Evolutionary conservation across 2,113 vertebrate species (phyloP).

Genomic region (Boleophthalmus pectinirostris): DNA sequence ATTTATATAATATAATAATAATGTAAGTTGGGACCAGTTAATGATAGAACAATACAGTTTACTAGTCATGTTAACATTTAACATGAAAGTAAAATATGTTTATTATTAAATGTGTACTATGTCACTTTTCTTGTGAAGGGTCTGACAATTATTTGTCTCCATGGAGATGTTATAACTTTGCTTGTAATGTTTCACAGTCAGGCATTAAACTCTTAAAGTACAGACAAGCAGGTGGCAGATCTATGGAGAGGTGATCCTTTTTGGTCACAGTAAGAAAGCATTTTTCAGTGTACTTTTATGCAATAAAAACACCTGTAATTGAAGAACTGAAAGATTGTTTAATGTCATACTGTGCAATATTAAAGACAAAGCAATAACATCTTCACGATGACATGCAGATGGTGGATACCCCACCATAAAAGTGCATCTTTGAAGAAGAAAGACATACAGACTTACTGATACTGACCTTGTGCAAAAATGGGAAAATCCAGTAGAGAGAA

Average conservation of each 20-base stretch:
- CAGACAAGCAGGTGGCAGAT: too few species aligned
- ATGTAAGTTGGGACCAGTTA: not conserved
- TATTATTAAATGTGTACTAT: not conserved
- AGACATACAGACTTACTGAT: not conserved
- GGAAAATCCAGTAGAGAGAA: not conserved
- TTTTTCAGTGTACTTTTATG: too few species aligned
- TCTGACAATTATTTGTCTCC: not conserved
- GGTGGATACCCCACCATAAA: not conserved
- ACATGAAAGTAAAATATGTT: not conserved
- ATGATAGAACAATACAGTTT: not conserved
- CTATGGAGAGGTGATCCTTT: too few species aligned
- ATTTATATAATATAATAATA: not conserved
- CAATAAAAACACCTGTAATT: not conserved
- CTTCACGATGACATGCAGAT: too few species aligned
- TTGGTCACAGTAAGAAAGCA: too few species aligned
- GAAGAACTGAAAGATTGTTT: not conserved
- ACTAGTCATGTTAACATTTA: not conserved
- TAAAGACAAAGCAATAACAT: too few species aligned
- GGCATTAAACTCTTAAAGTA: too few species aligned
- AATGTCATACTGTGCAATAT: too few species aligned
- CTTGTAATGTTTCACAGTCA: too few species aligned
- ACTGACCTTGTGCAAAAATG: not conserved
- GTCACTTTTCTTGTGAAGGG: too few species aligned
- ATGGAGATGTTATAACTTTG: too few species aligned
- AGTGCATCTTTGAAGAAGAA: not conserved